A percentile compares a stretch with the other conserved stretches of the same genome.
Evolutionary conservation across 2,888 invertebrate genomes (phyloP).

Genomic region (Thereva nobilitata): DNA sequence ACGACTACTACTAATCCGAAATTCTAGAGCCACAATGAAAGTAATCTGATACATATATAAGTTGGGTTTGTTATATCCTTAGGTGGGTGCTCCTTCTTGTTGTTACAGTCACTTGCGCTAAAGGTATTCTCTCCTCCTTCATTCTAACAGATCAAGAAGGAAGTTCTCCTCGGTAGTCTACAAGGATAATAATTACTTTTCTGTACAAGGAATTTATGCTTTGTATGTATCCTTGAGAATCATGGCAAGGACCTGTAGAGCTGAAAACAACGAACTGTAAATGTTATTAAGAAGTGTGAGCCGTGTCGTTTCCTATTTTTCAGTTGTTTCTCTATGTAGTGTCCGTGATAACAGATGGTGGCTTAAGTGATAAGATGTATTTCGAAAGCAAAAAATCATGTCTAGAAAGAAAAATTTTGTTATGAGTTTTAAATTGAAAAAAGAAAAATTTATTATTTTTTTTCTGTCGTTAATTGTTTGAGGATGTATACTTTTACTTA

Average conservation of each 20-base stretch:
- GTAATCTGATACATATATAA: conserved; percentile 26
- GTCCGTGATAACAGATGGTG: conserved; percentile 20
- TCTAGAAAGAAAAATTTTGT: too few species aligned
- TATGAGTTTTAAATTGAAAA: too few species aligned
- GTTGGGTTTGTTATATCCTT: conserved; percentile 23
- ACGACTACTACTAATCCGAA: conserved; percentile 5
- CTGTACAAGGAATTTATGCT: neutral
- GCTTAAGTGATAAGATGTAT: conserved; percentile 22
- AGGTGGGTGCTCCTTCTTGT: conserved; percentile 16
- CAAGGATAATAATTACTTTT: conserved; percentile 23
- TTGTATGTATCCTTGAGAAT: conserved; percentile 3
- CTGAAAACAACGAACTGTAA: conserved; percentile 2
- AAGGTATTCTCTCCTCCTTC: conserved; percentile 9
- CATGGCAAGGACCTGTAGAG: neutral
- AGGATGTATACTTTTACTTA: too few species aligned
- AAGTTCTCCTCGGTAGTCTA: neutral
- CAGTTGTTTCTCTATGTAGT: neutral
- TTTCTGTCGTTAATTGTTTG: too few species aligned
- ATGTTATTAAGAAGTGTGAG: conserved; percentile 17
- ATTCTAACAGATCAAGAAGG: neutral
- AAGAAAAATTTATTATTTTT: too few species aligned
- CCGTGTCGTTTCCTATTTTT: conserved; percentile 1
- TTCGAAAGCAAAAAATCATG: conserved; percentile 5
- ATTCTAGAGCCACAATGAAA: conserved; percentile 19
- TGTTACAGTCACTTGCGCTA: neutral